phyloP scores from a whole-genome alignment of 2,888 invertebrate species.

The Opisthograptis luteolata region DNA sequence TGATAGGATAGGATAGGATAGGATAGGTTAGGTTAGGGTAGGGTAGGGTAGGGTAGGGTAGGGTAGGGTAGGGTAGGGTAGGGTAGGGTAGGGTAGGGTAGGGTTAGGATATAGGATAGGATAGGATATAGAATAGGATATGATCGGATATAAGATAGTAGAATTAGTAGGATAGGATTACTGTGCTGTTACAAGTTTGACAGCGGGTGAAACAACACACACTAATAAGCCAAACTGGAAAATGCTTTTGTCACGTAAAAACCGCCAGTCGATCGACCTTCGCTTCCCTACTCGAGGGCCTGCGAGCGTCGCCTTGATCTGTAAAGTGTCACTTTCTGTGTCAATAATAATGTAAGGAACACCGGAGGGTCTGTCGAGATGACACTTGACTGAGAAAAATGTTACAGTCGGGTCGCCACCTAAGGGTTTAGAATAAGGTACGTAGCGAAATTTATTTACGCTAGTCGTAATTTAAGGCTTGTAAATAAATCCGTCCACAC shows the following conservation, averaged over 20 bases:
- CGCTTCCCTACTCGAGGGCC: conserved; percentile 37
- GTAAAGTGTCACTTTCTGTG: conserved; percentile 48
- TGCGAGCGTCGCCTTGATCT: conserved; percentile 48
- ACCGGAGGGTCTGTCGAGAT: conserved; percentile 13
- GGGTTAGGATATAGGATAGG: too few species aligned
- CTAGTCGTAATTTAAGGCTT: too few species aligned
- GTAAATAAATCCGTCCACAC: too few species aligned
- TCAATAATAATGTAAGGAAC: conserved; percentile 53
- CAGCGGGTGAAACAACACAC: background rate
- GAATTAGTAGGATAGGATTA: too few species aligned
- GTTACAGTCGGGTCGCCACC: conserved; percentile 14
- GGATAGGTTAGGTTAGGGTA: too few species aligned
- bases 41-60: too few species aligned
- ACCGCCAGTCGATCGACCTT: conserved; percentile 27
- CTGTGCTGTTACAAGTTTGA: too few species aligned
- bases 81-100: too few species aligned
- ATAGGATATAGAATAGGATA: too few species aligned
- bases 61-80: too few species aligned
- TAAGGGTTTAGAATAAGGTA: conserved; percentile 7
- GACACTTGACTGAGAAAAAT: conserved; percentile 25
- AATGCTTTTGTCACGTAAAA: conserved; percentile 35
- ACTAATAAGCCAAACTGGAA: conserved; percentile 24
- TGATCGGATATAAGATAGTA: too few species aligned
- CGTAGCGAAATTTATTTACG: background rate
- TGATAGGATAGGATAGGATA: too few species aligned